These are phyloP conservation scores for Xiphorhynchus elegans DNA, from an alignment of 2,113 vertebrate species.

Conservation along the genomic window DNA sequence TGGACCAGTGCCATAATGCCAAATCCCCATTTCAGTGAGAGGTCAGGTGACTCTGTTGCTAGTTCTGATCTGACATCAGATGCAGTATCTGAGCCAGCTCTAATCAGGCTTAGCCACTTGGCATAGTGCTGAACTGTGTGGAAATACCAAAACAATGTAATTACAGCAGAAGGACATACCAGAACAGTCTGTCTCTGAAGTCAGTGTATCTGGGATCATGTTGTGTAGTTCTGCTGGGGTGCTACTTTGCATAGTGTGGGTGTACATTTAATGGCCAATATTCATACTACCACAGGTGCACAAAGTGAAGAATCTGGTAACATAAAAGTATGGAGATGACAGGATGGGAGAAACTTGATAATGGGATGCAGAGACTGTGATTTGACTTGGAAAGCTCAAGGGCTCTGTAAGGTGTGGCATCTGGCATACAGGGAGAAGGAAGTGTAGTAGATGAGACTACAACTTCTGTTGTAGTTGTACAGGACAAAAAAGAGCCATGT, in stretches of 20 bases:
- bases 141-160: conserved; percentile 41
- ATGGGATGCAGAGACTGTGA: background rate
- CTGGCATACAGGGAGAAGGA: background rate
- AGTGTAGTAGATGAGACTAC: background rate
- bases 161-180: conserved; percentile 39
- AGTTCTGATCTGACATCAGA: background rate
- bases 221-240: background rate
- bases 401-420: background rate
- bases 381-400: conserved; percentile 11
- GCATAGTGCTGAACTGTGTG: background rate
- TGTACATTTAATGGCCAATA: background rate
- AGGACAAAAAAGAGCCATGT: background rate
- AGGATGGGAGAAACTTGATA: background rate
- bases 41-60: background rate
- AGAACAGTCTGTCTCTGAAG: conserved; percentile 46
- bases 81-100: conserved; percentile 4
- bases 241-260: background rate
- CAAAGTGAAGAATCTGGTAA: background rate
- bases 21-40: background rate
- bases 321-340: background rate
- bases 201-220: background rate
- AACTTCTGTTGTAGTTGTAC: background rate
- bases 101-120: conserved; percentile 16
- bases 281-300: background rate
- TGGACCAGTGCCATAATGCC: background rate